These are phyloP conservation scores for Acanthurus tractus DNA, from an alignment of 2,797 vertebrate genomes.

Conservation along the genomic window DNA sequence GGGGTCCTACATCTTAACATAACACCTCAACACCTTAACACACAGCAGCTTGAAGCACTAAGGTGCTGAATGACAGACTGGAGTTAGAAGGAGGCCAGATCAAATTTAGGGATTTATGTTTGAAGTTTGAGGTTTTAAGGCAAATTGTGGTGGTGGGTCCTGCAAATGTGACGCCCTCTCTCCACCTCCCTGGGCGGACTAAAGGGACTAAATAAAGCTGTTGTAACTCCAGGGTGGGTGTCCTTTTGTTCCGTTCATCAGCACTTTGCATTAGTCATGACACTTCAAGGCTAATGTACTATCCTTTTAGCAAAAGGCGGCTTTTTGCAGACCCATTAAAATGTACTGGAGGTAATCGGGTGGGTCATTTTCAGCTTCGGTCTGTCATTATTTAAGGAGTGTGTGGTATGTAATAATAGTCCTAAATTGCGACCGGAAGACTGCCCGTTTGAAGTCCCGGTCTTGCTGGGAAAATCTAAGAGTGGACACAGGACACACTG, in stretches of 20 bases:
- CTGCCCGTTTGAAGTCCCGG: constrained; percentile 33
- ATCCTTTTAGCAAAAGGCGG: constrained; percentile 52
- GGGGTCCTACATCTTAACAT: constrained; percentile 66
- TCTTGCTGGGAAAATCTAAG: constrained; percentile 37
- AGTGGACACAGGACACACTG: background rate
- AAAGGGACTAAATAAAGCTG: constrained; percentile 69
- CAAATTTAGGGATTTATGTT: constrained; percentile 53
- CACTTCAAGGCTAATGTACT: constrained; percentile 58
- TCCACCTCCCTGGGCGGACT: constrained; percentile 59
- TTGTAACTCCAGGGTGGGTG: constrained; percentile 58
- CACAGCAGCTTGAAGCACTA: constrained; percentile 39
- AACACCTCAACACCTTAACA: constrained; percentile 60
- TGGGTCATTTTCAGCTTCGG: constrained; percentile 40
- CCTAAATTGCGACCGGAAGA: constrained; percentile 26
- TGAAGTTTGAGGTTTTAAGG: constrained; percentile 61
- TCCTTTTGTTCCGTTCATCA: constrained; percentile 69
- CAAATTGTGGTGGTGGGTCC: constrained; percentile 39
- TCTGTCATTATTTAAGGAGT: constrained; percentile 73
- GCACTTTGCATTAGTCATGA: constrained; percentile 58
- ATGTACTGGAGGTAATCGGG: constrained; percentile 62
- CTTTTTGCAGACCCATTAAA: constrained; percentile 61
- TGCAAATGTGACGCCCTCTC: constrained; percentile 38
- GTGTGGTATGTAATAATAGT: constrained; percentile 47
- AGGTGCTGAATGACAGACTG: constrained; percentile 59
- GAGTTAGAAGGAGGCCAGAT: constrained; percentile 41